Conservation (phyloP, 2,113 vertebrate genomes). For the Leptobrachium leishanense region DNA sequence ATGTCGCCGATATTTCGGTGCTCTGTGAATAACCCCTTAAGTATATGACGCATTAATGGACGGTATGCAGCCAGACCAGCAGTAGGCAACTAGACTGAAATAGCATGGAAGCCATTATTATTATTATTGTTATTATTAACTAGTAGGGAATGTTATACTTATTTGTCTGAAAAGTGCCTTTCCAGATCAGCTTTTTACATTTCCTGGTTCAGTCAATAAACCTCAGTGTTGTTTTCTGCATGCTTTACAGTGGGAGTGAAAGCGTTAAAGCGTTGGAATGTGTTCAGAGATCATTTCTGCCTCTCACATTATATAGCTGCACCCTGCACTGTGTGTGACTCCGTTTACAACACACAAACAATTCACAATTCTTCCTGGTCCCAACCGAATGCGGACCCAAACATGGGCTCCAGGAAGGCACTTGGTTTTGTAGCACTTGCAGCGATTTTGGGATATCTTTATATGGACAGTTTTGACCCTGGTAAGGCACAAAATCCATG, state of each 20-base stretch:
- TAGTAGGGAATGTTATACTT: no score
- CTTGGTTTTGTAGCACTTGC: constrained; percentile 2
- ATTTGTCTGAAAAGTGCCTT: no score
- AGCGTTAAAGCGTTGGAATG: constrained; percentile 3
- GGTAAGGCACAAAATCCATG: constrained; percentile 52
- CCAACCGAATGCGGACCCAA: background rate
- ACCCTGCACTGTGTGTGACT: background rate
- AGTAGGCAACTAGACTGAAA: no score
- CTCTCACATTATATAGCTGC: background rate
- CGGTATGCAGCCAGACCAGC: no score
- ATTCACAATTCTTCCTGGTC: background rate
- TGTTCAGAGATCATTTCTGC: constrained; percentile 29
- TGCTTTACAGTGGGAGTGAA: background rate
- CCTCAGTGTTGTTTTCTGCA: no score
- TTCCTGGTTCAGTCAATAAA: no score
- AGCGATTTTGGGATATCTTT: constrained; percentile 55
- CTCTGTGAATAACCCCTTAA: no score
- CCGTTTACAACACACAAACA: background rate
- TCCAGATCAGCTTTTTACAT: no score
- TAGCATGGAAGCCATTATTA: no score
- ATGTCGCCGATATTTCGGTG: no score
- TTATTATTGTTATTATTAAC: no score
- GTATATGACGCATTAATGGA: no score
- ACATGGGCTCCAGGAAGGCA: constrained; percentile 21
- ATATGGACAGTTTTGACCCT: constrained; percentile 66